A percentile compares a stretch with the other conserved stretches of the same genome.
Evolutionary conservation across 2,113 vertebrate genomes (phyloP).

Genomic region (Paralichthys olivaceus): DNA sequence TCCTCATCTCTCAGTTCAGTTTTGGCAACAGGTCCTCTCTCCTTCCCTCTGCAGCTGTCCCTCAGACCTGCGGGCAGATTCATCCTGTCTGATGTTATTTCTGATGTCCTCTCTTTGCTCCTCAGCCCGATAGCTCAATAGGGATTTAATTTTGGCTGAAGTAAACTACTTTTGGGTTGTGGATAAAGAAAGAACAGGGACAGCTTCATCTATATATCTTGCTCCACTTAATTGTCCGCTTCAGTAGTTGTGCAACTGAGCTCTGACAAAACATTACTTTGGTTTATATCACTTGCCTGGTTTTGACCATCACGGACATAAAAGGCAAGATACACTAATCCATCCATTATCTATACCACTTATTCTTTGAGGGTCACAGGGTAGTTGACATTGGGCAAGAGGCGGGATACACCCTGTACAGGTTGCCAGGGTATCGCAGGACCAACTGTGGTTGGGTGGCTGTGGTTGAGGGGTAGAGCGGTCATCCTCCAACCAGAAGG

Average conservation of each 20-base stretch:
- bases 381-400: too few relatives aligned
- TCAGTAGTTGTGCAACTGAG: background rate
- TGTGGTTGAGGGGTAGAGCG: too few relatives aligned
- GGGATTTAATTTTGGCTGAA: background rate
- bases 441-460: too few relatives aligned
- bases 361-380: too few relatives aligned
- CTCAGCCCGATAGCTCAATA: background rate
- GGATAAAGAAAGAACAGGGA: background rate
- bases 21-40: background rate
- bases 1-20: background rate
- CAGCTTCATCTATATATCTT: background rate
- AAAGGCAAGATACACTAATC: too few relatives aligned
- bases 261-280: too few relatives aligned
- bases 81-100: background rate
- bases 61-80: constrained; percentile 1
- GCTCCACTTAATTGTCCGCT: background rate
- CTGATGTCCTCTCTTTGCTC: constrained; percentile 2
- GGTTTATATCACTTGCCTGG: too few relatives aligned
- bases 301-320: too few relatives aligned
- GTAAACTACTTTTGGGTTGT: background rate
- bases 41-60: background rate
- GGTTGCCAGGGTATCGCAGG: too few relatives aligned
- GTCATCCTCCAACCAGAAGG: too few relatives aligned
- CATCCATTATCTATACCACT: too few relatives aligned
- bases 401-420: too few relatives aligned